Percentiles rank a stretch among this genome's conserved stretches.
Conservation (phyloP, 2,113 vertebrate species). For the Paradisaea rubra region DNA sequence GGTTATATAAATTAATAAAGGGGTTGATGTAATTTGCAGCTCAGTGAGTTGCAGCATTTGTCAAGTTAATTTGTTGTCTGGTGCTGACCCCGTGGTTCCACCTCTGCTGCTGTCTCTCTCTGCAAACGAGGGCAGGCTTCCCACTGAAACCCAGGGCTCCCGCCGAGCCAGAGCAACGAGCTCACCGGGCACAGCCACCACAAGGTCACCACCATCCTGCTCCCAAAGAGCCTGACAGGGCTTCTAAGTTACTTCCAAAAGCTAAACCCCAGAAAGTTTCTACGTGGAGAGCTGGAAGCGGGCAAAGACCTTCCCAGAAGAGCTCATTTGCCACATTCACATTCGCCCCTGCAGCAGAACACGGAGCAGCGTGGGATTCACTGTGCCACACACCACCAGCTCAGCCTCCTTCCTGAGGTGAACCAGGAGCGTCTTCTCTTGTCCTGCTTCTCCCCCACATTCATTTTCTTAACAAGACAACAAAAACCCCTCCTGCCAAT, state of each 20-base stretch:
- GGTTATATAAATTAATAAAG: conserved; percentile 31
- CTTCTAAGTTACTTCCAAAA: not conserved
- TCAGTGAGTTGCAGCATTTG: not conserved
- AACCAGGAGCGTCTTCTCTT: not conserved
- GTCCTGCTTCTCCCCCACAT: not conserved
- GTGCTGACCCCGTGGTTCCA: not conserved
- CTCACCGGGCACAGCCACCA: not conserved
- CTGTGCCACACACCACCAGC: not conserved
- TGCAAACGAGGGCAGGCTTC: not conserved
- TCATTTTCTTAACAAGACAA: not conserved
- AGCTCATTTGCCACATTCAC: not conserved
- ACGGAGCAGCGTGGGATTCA: not conserved
- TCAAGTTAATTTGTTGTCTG: not conserved
- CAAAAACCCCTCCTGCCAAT: not conserved
- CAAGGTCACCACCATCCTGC: not conserved
- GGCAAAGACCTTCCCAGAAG: not conserved
- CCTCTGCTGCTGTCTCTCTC: not conserved
- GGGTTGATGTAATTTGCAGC: not conserved
- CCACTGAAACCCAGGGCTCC: not conserved
- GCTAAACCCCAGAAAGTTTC: not conserved
- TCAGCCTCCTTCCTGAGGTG: not conserved
- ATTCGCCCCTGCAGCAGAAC: not conserved
- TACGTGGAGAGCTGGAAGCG: not conserved
- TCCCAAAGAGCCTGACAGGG: not conserved
- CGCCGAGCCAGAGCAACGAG: fast-evolving